These are phyloP conservation scores for Meliscaeva auricollis DNA, from an alignment of 2,888 invertebrate species.

Conservation along the genomic window DNA sequence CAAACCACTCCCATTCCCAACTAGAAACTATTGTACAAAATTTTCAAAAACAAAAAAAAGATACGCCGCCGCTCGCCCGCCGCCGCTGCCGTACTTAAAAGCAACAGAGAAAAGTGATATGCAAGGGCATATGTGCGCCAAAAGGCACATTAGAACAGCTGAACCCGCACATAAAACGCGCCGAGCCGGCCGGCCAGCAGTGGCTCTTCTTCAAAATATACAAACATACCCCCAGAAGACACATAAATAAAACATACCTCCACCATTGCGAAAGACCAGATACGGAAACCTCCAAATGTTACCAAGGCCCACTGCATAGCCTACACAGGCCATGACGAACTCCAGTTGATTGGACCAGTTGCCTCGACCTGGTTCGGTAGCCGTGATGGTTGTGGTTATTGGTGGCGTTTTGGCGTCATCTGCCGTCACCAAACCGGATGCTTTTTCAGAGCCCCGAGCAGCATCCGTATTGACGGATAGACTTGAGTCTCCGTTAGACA, in stretches of 20 bases:
- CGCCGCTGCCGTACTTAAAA: slow-evolving; percentile 14
- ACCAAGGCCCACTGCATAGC: slow-evolving; percentile 79
- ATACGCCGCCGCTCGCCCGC: neutral
- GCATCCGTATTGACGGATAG: slow-evolving; percentile 69
- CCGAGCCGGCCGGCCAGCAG: neutral
- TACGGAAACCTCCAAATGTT: slow-evolving; percentile 79
- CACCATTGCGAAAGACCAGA: slow-evolving; percentile 78
- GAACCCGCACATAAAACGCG: slow-evolving; percentile 56
- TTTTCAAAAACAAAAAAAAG: slow-evolving; percentile 15
- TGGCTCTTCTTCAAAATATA: slow-evolving; percentile 7
- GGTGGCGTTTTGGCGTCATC: slow-evolving; percentile 46
- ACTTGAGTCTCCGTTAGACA: slow-evolving; percentile 56
- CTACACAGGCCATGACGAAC: slow-evolving; percentile 78
- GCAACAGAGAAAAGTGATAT: slow-evolving; percentile 31
- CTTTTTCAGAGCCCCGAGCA: slow-evolving; percentile 28
- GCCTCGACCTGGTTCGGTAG: slow-evolving; percentile 61
- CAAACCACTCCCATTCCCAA: slow-evolving; percentile 37
- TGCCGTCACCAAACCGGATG: slow-evolving; percentile 57
- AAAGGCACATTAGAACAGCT: slow-evolving; percentile 52
- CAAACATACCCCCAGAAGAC: slow-evolving; percentile 20
- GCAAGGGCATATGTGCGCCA: slow-evolving; percentile 44
- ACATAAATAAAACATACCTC: slow-evolving; percentile 73
- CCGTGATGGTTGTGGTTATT: slow-evolving; percentile 14
- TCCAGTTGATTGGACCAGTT: slow-evolving; percentile 77
- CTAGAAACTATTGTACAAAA: slow-evolving; percentile 60